Percentiles rank a stretch among this genome's conserved stretches.
Evolutionary conservation across 2,113 vertebrate genomes (phyloP).

Genomic region (Pterophyllum scalare): DNA sequence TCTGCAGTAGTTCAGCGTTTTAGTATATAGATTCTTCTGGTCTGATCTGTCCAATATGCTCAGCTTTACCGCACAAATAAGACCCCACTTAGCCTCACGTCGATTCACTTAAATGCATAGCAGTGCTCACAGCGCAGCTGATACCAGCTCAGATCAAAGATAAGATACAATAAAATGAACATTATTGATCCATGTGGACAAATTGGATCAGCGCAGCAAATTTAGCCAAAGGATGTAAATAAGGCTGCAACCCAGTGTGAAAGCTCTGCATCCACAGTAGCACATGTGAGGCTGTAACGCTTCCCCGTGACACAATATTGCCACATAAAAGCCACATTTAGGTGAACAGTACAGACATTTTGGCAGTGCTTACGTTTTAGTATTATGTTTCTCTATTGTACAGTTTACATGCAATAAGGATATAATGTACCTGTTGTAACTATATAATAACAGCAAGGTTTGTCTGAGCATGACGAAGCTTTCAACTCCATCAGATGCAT

Average conservation of each 20-base stretch:
- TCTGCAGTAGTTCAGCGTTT: not conserved
- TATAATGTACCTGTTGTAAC: not conserved
- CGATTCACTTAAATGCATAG: not conserved
- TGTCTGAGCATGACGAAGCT: not conserved
- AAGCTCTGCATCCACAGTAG: not conserved
- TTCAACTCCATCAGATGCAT: not conserved
- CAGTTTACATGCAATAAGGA: not conserved
- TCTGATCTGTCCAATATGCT: not conserved
- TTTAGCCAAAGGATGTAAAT: not conserved
- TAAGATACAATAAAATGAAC: not conserved
- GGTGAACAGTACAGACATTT: not conserved
- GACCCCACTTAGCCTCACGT: constrained; percentile 14
- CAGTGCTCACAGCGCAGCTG: not conserved
- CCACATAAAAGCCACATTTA: not conserved
- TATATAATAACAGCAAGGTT: not conserved
- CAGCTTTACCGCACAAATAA: not conserved
- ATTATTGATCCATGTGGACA: not conserved
- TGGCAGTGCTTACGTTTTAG: not conserved
- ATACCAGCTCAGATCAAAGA: not conserved
- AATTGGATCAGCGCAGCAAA: not conserved
- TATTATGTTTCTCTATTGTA: not conserved
- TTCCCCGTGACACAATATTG: rapidly evolving
- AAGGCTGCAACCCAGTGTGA: not conserved
- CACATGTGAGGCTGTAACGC: not conserved
- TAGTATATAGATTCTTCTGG: not conserved